Evolutionary conservation across 2,113 vertebrate genomes (phyloP), one percentile per base, ranked within the genome.

Genomic region (Gopherus flavomarginatus): DNA sequence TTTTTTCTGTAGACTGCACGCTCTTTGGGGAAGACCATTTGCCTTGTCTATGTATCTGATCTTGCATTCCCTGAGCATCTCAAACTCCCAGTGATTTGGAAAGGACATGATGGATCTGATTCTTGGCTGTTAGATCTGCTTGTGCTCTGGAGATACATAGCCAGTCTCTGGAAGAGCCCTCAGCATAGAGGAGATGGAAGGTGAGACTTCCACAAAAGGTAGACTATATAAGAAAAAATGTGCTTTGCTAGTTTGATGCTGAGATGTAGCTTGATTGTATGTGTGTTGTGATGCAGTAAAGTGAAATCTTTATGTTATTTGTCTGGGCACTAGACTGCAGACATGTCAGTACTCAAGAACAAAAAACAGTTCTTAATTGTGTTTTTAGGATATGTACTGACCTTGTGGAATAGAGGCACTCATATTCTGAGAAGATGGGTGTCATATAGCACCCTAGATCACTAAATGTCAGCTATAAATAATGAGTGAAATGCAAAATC

Each of bases 181-280:
- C 27, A 59, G 57, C 27, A 59, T 29, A 59, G 27, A 59, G 27
- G 27, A 59, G 57, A 31, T 12, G 12, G 57, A 59, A 59, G 11
- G 27, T 31, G 27, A 59, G 57, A 59, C 27, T 59, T 59, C 57
- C 27, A 29, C 11, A 59, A 59, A 31, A 59, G 26, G 57, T 59
- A 59, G 27, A 29, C 27, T 59, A 59, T 59, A 31, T 29, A 31
- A 29, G 57, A 59, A 59, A 29, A 42, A 65, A 85, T 82, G 22
- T 77, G 92, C 86, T 96, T 90, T 87, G 83, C 78, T 91, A 88
- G 81, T 85, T 90, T 81, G 83, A 93, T 75, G 83, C 90, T 83
- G 89, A 92, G 88, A 57, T 91, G 89, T 49, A 85, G 57, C 65
- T 93, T 85, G 49, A 49, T 38, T 86, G 9, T 86, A 85, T 91